Evolutionary conservation across 1,140 invertebrate species (phyloP), one percentile per base, ranked within the genome.

Genomic region (Anoplophora glabripennis): DNA sequence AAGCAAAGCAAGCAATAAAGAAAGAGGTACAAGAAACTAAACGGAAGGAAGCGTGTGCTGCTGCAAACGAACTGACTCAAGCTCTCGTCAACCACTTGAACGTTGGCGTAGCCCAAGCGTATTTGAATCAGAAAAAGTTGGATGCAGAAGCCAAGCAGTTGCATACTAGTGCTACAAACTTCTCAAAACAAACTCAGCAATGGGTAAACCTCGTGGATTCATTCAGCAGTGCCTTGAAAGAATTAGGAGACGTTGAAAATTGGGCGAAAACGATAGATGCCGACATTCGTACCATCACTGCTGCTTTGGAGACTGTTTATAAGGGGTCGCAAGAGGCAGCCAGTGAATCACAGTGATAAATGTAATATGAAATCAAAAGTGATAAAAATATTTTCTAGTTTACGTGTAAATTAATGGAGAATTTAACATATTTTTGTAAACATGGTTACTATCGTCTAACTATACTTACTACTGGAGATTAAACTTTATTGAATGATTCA

Each of bases 181-280:
- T 99, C 80, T 88, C 94, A 0, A 97, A 96, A 79, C 94, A 98
- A 77, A 97, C 94, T 2, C 88, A 94, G 65, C 93, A 96, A 67
- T 99, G 96, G 96, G 75, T 99, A 0, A 87, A 87, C 65, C 79
- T 99, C 33, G 90, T 99, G 4, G 95, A 99, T 75, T 90, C 89
- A 56, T 97, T 99, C 68, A 98, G 95, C 66, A 90, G 92, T 75
- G 89, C 94, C 1, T 77, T 99, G 0, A 99, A 99, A 83, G 96
- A 99, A 83, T 86, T 99, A 45, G 97, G 97, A 10, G 96, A 99
- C 83, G 95, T 97, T 7, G 94, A 99, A 76, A 98, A 97, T 77
- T 99, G 96, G 96, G 93, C 96, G 0, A 86, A 89, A 64, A 96
- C 90, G 63, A 99, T 99, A 66, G 96, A 99, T 79, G 87, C 87